phyloP scores from a whole-genome alignment of 2,888 invertebrate genomes.

The Thymelicus acteon region DNA sequence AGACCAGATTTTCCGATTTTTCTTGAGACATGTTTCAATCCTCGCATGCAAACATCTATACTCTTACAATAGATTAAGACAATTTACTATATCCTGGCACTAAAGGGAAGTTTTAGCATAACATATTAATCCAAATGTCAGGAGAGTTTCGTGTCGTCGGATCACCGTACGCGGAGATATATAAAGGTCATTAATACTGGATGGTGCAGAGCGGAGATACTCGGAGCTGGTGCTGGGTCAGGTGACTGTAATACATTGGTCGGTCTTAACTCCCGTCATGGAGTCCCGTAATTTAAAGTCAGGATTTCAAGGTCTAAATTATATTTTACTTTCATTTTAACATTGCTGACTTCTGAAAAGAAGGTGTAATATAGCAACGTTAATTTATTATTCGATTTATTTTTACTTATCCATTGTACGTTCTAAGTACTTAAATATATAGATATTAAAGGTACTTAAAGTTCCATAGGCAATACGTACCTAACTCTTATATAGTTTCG shows the following conservation, averaged over 20 bases:
- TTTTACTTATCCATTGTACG: no score
- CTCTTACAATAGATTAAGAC: conserved; percentile 26
- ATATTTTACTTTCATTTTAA: not conserved
- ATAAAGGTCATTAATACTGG: conserved; percentile 78
- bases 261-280: conserved; percentile 35
- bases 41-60: conserved; percentile 7
- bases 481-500: no score
- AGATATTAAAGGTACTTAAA: no score
- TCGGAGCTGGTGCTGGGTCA: conserved; percentile 56
- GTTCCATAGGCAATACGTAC: no score
- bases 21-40: not conserved
- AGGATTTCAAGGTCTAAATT: not conserved
- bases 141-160: conserved; percentile 69
- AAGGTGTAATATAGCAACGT: no score
- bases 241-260: conserved; percentile 68
- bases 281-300: conserved; percentile 21
- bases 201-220: conserved; percentile 73
- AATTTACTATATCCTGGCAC: conserved; percentile 29
- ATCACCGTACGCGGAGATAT: conserved; percentile 67
- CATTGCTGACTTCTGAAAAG: no score
- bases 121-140: conserved; percentile 68
- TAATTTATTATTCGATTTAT: no score
- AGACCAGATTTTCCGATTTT: not conserved
- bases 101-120: conserved; percentile 52
- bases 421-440: no score